Percentiles rank a stretch among this genome's conserved stretches.
Evolutionary conservation across 2,113 vertebrate genomes (phyloP).

Genomic region (Chaetodon auriga): DNA sequence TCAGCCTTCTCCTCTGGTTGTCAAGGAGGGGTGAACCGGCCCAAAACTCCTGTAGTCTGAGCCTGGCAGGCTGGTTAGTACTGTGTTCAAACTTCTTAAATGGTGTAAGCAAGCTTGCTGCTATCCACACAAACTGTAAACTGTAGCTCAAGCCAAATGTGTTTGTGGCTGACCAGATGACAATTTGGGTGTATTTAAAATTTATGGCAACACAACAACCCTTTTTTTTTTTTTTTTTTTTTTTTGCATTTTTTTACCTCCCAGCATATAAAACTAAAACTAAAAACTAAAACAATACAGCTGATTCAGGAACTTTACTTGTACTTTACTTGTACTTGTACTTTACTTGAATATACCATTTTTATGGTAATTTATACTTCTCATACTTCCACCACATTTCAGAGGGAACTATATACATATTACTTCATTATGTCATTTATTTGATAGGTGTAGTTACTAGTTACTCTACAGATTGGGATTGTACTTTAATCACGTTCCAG

Average conservation of each 20-base stretch:
- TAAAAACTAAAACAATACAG: not conserved
- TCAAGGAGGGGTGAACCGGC: too few species aligned
- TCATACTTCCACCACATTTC: not conserved
- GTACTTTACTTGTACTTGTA: not conserved
- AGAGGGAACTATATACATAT: too few species aligned
- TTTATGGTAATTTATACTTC: too few species aligned
- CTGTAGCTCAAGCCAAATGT: not conserved
- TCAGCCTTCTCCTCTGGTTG: too few species aligned
- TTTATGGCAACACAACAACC: not conserved
- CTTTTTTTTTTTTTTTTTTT: too few species aligned
- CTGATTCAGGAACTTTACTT: not conserved
- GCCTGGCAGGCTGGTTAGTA: slow-evolving; percentile 3
- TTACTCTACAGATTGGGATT: too few species aligned
- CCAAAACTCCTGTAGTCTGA: too few species aligned
- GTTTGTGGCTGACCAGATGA: not conserved
- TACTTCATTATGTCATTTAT: too few species aligned
- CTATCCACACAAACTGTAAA: not conserved
- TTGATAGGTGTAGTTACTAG: too few species aligned
- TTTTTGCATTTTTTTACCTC: not conserved
- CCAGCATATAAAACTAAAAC: too few species aligned
- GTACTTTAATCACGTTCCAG: too few species aligned
- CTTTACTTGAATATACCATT: not conserved
- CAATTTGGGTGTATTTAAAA: not conserved
- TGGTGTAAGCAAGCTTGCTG: not conserved
- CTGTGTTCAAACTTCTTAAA: slow-evolving; percentile 2